Base-by-base conservation (phyloP, 92 coral and sea anemone genomes). In the Heliopora coerulea region DNA sequence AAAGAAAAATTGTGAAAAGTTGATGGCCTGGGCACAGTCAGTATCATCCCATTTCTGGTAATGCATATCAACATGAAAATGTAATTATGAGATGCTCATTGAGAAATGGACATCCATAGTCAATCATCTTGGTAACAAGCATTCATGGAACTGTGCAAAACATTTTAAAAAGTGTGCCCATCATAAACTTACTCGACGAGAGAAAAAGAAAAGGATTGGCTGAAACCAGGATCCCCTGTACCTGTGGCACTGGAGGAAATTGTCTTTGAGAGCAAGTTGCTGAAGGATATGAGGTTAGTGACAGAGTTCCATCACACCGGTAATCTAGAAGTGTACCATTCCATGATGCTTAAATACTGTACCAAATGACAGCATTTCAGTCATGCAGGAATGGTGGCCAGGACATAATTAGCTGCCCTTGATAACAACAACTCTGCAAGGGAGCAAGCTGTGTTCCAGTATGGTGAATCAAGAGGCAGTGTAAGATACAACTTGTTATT, bases 221-320 rank as follows among this genome's bases (percentile, higher is more conserved):
- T 86, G 12, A 65, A 77, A 74, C 69, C 81, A 14, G 84, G 82
- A 49, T 68, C 82, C 1, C 74, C 73, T 34, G 79, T 73, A 18
- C 82, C 49, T 80, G 49, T 78, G 42, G 82, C 84, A 50, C 73
- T 82, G 0, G 83, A 85, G 61, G 89, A 75, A 41, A 84, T 82
- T 30, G 86, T 78, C n/a, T 48, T 44, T 3, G 73, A 82, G 39
- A 34, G 49, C 21, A 82, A 78, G 49, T 74, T 83, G 3, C 75
- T 86, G 5, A 82, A 83, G 59, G 90, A 82, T 70, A 41, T 81
- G 62, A 79, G 73, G 0, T 79, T 83, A 50, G 66, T 86, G 21
- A 68, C 87, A 41, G 85, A 86, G 65, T 83, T 86, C 26, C 80
- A 75, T 57, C 84, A 82, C 50, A 82, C 89, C 58, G 89, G 89